A percentile compares a stretch with the other conserved stretches of the same genome.
These are phyloP conservation scores for Escarpia spicata DNA, from an alignment of 2,888 invertebrate species.

Conservation along the genomic window DNA sequence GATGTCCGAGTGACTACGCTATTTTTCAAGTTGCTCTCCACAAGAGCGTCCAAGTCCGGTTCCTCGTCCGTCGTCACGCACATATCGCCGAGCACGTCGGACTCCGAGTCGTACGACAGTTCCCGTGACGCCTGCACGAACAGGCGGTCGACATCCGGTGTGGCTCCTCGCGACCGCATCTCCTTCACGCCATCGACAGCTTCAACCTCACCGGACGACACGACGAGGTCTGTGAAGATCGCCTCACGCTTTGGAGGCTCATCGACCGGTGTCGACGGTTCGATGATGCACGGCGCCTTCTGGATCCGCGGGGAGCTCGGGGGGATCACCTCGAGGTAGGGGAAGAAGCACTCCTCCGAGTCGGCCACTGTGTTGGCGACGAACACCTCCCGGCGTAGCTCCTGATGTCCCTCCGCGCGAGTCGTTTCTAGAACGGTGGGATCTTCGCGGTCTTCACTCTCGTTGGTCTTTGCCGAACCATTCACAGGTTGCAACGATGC, in stretches of 20 bases:
- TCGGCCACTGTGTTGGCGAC: not conserved
- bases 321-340: not conserved
- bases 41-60: slow-evolving; percentile 21
- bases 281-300: not conserved
- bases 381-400: not conserved
- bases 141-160: not conserved
- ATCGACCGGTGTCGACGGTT: not conserved
- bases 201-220: not conserved
- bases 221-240: not conserved
- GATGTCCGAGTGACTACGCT: not conserved
- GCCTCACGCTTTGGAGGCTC: not conserved
- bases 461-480: not conserved
- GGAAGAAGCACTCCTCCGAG: slow-evolving; percentile 25
- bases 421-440: not conserved
- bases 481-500: not conserved
- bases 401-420: not conserved
- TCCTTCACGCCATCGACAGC: not conserved
- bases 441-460: not conserved
- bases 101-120: not conserved
- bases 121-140: not conserved
- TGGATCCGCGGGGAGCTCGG: not conserved
- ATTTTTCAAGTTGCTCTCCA: not conserved
- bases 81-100: not conserved
- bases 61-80: slow-evolving; percentile 19
- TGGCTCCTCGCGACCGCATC: not conserved